A percentile compares a stretch with the other conserved stretches of the same genome.
Conservation (phyloP, 2,113 vertebrate genomes). For the Ciconia boyciana region DNA sequence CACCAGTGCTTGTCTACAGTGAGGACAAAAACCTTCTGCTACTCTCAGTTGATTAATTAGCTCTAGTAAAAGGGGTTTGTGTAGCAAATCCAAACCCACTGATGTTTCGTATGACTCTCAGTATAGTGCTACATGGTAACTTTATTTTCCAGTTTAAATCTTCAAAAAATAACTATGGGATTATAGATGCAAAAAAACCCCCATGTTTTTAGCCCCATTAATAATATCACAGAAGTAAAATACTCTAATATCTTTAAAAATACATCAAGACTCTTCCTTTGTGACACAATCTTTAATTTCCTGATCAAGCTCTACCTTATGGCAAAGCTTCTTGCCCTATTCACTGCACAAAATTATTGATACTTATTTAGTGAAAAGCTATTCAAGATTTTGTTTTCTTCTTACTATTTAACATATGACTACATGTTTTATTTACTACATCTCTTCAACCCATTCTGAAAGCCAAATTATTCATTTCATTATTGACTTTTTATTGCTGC, state of each 20-base stretch:
- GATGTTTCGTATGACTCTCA: not conserved
- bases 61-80: not conserved
- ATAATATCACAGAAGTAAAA: not conserved
- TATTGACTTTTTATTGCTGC: conserved; percentile 22
- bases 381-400: not conserved
- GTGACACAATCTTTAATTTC: not conserved
- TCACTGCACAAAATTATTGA: not conserved
- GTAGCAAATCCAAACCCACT: not conserved
- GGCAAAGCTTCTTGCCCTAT: not conserved
- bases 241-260: not conserved
- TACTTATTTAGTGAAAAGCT: not conserved
- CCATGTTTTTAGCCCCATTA: not conserved
- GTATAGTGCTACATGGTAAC: no score
- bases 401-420: not conserved
- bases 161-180: not conserved
- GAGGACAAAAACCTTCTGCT: not conserved
- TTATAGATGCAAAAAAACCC: not conserved
- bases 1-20: not conserved
- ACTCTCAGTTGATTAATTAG: not conserved
- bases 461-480: not conserved
- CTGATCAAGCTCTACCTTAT: not conserved
- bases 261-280: not conserved
- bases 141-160: not conserved
- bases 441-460: not conserved
- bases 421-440: not conserved